phyloP scores from a whole-genome alignment of 2,113 vertebrate species.

The Tinamus guttatus region DNA sequence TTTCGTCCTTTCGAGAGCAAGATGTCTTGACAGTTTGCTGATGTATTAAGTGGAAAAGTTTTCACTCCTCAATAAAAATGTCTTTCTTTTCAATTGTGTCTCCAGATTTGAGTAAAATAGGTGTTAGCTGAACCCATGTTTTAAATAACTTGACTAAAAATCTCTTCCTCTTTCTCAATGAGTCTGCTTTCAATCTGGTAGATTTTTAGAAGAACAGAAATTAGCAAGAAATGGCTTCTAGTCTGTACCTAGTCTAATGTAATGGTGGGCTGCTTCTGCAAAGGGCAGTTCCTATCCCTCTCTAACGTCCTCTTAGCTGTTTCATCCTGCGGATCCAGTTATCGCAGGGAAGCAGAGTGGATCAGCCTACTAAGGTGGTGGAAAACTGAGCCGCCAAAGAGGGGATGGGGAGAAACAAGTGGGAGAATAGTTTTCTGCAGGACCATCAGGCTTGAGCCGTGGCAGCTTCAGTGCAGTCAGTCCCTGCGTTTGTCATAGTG shows the following conservation, averaged over 20 bases:
- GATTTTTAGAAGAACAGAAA: neutral
- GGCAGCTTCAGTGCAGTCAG: neutral
- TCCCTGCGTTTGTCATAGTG: neutral
- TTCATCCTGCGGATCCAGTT: fast-evolving
- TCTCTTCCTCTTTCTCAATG: slow-evolving; percentile 46
- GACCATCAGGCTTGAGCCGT: neutral
- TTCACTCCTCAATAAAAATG: slow-evolving; percentile 10
- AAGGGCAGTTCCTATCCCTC: neutral
- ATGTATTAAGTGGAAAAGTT: neutral
- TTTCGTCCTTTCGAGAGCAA: neutral
- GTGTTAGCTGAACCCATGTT: neutral
- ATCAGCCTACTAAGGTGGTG: neutral
- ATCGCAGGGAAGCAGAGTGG: fast-evolving
- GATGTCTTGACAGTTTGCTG: neutral
- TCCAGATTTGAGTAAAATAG: neutral
- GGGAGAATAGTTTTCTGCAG: neutral
- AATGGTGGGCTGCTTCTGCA: neutral
- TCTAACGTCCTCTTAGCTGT: neutral
- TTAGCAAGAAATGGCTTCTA: neutral
- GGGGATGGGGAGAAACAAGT: neutral
- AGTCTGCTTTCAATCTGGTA: slow-evolving; percentile 41
- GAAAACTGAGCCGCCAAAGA: neutral
- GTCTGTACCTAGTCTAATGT: neutral
- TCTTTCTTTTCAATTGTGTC: slow-evolving; percentile 8
- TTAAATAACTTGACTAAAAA: slow-evolving; percentile 28